phyloP scores from a whole-genome alignment of 35 echinoderm and acorn worm species.

The Nesometra sesokonis region DNA sequence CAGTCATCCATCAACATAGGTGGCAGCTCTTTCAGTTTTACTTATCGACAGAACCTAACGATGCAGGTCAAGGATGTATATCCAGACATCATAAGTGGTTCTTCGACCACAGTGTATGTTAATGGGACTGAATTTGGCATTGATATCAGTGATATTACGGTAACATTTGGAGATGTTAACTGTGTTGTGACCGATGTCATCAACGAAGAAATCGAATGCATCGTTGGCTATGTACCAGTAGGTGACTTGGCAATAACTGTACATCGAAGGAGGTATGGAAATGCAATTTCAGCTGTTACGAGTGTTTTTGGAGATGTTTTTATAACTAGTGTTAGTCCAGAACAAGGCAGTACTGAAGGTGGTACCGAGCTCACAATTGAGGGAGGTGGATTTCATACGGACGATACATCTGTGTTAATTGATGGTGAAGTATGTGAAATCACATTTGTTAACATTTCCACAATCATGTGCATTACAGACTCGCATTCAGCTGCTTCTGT shows the following conservation, averaged over 20 bases:
- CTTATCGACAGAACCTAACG: conserved; percentile 30
- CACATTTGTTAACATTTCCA: conserved; percentile 54
- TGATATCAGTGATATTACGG: conserved; percentile 23
- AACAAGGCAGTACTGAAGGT: conserved; percentile 54
- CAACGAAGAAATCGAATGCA: conserved; percentile 26
- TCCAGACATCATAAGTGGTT: conserved; percentile 5
- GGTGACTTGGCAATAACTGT: conserved; percentile 37
- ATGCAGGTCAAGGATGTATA: conserved; percentile 17
- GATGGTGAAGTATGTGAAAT: conserved; percentile 53
- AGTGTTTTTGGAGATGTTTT: conserved; percentile 19
- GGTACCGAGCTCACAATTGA: conserved; percentile 59
- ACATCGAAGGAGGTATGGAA: conserved; percentile 39
- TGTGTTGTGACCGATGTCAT: conserved; percentile 16
- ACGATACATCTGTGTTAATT: conserved; percentile 39
- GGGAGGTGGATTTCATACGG: conserved; percentile 69
- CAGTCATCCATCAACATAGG: conserved; percentile 1
- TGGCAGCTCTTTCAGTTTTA: conserved; percentile 1
- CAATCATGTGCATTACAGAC: conserved; percentile 50
- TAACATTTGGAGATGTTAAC: conserved; percentile 46
- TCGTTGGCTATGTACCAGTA: conserved; percentile 60
- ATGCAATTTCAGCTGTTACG: conserved; percentile 18
- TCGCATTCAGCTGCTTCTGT: conserved; percentile 11
- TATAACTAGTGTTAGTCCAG: conserved; percentile 47
- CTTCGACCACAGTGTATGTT: conserved; percentile 23
- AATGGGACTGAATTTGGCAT: conserved; percentile 32